phyloP scores from a whole-genome alignment of 37 sponge, comb jelly and placozoan species.

The Cliona cf. orientalis region DNA sequence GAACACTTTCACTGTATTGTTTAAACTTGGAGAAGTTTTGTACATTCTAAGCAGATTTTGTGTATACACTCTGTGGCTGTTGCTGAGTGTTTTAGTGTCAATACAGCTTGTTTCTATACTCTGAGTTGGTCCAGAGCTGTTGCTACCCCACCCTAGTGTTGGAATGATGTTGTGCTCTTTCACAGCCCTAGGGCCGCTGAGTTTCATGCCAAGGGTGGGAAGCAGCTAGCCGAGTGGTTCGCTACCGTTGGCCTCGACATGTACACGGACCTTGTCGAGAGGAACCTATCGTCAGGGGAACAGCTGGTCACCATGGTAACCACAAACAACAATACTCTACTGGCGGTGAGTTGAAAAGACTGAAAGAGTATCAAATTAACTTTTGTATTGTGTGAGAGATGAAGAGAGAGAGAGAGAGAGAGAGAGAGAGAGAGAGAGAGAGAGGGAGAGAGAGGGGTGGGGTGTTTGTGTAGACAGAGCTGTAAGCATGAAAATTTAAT shows the following conservation, averaged over 20 bases:
- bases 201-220: slow-evolving; percentile 27
- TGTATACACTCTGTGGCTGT: neutral
- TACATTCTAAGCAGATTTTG: neutral
- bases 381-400: no score
- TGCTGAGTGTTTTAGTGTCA: neutral
- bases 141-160: neutral
- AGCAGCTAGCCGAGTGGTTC: slow-evolving; percentile 50
- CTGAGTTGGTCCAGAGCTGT: neutral
- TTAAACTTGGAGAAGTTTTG: neutral
- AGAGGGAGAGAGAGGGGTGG: no score
- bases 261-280: slow-evolving; percentile 34
- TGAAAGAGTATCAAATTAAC: no score
- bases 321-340: neutral
- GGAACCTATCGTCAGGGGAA: slow-evolving; percentile 25
- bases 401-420: no score
- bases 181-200: slow-evolving; percentile 31
- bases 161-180: neutral
- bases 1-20: neutral
- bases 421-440: no score
- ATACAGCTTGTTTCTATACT: neutral
- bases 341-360: slow-evolving; percentile 36
- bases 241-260: slow-evolving; percentile 43
- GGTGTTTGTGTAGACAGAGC: neutral
- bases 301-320: slow-evolving; percentile 32
- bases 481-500: neutral